Conservation (phyloP, 2,888 invertebrate species). For the Himalopsyche japonica region DNA sequence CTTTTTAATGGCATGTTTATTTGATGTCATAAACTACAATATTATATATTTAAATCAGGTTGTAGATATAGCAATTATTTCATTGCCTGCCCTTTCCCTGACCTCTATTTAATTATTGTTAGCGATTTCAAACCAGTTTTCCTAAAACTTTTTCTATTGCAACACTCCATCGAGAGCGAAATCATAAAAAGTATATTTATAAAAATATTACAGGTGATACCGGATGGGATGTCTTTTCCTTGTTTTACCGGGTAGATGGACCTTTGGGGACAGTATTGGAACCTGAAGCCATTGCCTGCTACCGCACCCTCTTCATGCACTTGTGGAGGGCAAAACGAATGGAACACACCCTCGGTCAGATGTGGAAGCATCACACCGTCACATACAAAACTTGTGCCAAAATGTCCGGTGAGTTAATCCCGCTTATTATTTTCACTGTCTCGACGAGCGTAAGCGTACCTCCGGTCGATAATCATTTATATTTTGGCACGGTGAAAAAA, state of each 20-base stretch:
- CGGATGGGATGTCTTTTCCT: conserved; percentile 89
- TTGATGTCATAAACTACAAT: too few relatives aligned
- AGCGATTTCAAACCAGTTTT: too few relatives aligned
- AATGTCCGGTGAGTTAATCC: conserved; percentile 65
- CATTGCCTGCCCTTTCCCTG: too few relatives aligned
- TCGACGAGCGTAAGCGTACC: too few relatives aligned
- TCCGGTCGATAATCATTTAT: too few relatives aligned
- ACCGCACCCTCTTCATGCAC: conserved; percentile 83
- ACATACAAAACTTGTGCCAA: conserved; percentile 70
- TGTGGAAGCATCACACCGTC: conserved; percentile 81
- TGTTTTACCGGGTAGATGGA: conserved; percentile 86
- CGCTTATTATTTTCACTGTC: too few relatives aligned
- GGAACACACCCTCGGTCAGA: conserved; percentile 80
- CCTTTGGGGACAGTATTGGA: conserved; percentile 85
- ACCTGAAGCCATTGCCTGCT: conserved; percentile 70
- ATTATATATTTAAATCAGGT: too few relatives aligned
- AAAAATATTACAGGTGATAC: conserved; percentile 71
- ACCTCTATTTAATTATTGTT: too few relatives aligned
- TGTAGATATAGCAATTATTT: too few relatives aligned
- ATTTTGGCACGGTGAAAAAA: too few relatives aligned
- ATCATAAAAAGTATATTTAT: background rate
- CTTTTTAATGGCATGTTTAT: too few relatives aligned
- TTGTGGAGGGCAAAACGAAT: conserved; percentile 89
- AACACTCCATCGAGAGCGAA: background rate
- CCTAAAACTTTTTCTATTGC: too few relatives aligned